These are phyloP conservation scores for Kryptolebias ocellatus DNA, from an alignment of 2,797 vertebrate species.

Conservation along the genomic window DNA sequence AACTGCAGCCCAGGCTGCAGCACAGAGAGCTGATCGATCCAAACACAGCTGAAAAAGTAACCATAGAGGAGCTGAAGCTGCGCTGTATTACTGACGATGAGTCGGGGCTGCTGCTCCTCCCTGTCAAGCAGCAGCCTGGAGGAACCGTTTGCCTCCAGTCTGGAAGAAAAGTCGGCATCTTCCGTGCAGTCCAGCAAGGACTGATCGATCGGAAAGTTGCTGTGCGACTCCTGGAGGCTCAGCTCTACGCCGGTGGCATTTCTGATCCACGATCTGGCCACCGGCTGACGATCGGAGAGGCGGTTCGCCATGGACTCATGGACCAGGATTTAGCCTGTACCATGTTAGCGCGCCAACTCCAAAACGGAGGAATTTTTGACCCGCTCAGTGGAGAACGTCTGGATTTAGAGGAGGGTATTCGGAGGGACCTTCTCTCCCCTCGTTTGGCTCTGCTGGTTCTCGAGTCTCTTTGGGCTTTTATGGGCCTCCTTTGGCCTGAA, in stretches of 20 bases:
- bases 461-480: slow-evolving; percentile 87
- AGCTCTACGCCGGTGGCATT: slow-evolving; percentile 95
- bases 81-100: slow-evolving; percentile 84
- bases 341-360: slow-evolving; percentile 88
- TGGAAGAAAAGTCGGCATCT: slow-evolving; percentile 89
- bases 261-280: slow-evolving; percentile 90
- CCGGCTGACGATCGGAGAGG: slow-evolving; percentile 86
- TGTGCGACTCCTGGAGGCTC: slow-evolving; percentile 89
- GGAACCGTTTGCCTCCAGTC: slow-evolving; percentile 89
- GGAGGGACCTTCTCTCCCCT: slow-evolving; percentile 84
- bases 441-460: slow-evolving; percentile 86
- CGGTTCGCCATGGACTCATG: slow-evolving; percentile 84
- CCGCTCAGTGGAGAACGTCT: slow-evolving; percentile 84
- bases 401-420: slow-evolving; percentile 86
- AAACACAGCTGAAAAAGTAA: slow-evolving; percentile 90
- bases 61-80: slow-evolving; percentile 83
- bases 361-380: slow-evolving; percentile 89
- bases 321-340: slow-evolving; percentile 91
- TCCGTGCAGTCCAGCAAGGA: slow-evolving; percentile 90
- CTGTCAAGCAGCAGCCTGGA: slow-evolving; percentile 88
- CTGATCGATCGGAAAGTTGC: slow-evolving; percentile 89
- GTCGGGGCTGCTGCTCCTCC: slow-evolving; percentile 86
- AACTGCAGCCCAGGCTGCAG: slow-evolving; percentile 78
- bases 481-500: slow-evolving; percentile 91
- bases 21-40: slow-evolving; percentile 89